Conservation (phyloP, 2,888 invertebrate genomes). For the Nematopogon swammerdamellus region DNA sequence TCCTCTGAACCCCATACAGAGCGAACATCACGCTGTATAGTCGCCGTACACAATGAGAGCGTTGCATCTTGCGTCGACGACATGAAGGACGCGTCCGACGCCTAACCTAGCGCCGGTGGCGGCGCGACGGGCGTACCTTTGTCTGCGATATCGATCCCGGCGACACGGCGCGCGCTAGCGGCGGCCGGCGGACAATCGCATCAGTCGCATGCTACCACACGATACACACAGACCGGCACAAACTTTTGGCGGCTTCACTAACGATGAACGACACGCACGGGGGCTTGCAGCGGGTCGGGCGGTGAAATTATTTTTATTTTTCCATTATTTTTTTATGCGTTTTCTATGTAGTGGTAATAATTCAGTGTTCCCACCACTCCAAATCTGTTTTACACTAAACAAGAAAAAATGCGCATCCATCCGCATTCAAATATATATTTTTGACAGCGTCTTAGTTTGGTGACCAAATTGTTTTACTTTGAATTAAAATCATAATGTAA, state of each 20-base stretch:
- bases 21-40: too few species aligned
- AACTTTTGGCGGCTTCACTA: not conserved
- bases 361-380: not conserved
- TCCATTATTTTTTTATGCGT: not conserved
- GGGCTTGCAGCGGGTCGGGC: not conserved
- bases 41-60: not conserved
- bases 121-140: not conserved
- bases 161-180: slow-evolving; percentile 1
- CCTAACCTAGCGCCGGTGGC: not conserved
- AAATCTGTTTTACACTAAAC: not conserved
- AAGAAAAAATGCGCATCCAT: not conserved
- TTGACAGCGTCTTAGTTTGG: too few species aligned
- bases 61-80: not conserved
- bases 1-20: too few species aligned
- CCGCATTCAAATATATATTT: too few species aligned
- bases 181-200: slow-evolving; percentile 1
- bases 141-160: slow-evolving; percentile 6
- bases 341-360: not conserved
- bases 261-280: not conserved
- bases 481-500: too few species aligned
- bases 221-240: not conserved
- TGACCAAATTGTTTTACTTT: too few species aligned
- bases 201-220: not conserved
- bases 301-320: not conserved
- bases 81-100: not conserved